Evolutionary conservation across 2,888 invertebrate genomes (phyloP).

Genomic region (Odontocolon sp.): DNA sequence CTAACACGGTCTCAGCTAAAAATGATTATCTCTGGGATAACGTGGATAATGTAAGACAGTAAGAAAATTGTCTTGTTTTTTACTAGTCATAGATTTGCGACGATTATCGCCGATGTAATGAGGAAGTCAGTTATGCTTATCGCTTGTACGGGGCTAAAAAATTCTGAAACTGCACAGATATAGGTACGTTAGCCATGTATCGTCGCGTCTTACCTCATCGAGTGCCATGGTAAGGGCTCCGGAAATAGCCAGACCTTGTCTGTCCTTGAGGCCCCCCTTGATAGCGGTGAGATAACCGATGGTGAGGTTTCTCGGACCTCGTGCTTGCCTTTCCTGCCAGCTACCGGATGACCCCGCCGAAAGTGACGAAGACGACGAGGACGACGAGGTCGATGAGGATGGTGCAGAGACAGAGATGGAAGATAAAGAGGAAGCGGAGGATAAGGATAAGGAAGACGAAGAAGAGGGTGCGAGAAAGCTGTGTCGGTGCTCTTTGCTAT

Average conservation of each 20-base stretch:
- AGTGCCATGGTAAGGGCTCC: conserved; percentile 96
- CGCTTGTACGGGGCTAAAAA: no score
- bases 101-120: no score
- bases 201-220: conserved; percentile 85
- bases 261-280: conserved; percentile 88
- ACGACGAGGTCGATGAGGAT: conserved; percentile 30
- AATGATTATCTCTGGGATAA: no score
- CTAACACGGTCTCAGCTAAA: no score
- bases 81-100: no score
- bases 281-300: conserved; percentile 94
- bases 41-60: no score
- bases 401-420: conserved; percentile 14
- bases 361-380: conserved; percentile 39
- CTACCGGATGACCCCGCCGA: conserved; percentile 27
- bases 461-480: conserved; percentile 38
- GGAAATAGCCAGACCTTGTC: conserved; percentile 93
- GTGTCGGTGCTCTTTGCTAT: conserved; percentile 29
- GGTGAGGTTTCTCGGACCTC: conserved; percentile 83
- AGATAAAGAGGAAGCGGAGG: conserved; percentile 43
- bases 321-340: conserved; percentile 47
- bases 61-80: no score
- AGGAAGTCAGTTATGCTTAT: no score
- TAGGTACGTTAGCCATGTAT: no score
- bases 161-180: no score
- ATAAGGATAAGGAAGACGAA: conserved; percentile 50